Evolutionary conservation across 37 sponge, comb jelly and placozoan species (phyloP).

Genomic region (Lycopodina hypogea): DNA sequence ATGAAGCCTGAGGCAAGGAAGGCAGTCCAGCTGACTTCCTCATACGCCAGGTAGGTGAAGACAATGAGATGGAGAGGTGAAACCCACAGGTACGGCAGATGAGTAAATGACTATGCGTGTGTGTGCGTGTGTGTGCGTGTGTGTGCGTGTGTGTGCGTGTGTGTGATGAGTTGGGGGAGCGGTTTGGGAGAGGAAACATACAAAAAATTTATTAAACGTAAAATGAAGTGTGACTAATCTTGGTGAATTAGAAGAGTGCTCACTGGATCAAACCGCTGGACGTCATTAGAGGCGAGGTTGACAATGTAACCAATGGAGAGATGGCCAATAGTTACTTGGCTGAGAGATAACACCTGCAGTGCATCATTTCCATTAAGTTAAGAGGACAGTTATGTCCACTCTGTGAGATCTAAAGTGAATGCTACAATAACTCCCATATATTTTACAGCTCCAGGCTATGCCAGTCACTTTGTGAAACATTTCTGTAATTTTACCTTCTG

Average conservation of each 20-base stretch:
- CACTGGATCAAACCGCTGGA: constrained; percentile 75
- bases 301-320: constrained; percentile 66
- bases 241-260: background rate
- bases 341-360: constrained; percentile 40
- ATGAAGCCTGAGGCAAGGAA: constrained; percentile 46
- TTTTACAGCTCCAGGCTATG: background rate
- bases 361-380: background rate
- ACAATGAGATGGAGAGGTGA: constrained; percentile 44
- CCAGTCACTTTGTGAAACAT: too few relatives aligned
- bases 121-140: background rate
- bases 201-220: too few relatives aligned
- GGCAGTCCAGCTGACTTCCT: constrained; percentile 41
- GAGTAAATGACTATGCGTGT: constrained; percentile 32
- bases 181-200: background rate
- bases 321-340: constrained; percentile 44
- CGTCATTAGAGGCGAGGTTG: constrained; percentile 81
- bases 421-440: background rate
- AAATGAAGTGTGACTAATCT: too few relatives aligned
- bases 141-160: too few relatives aligned
- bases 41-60: constrained; percentile 48
- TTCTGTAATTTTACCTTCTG: constrained; percentile 66
- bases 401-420: background rate
- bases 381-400: background rate
- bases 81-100: constrained; percentile 40
- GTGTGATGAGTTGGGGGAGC: too few relatives aligned